These are phyloP conservation scores for Hemaris fuciformis DNA, from an alignment of 2,888 invertebrate genomes.

Conservation along the genomic window DNA sequence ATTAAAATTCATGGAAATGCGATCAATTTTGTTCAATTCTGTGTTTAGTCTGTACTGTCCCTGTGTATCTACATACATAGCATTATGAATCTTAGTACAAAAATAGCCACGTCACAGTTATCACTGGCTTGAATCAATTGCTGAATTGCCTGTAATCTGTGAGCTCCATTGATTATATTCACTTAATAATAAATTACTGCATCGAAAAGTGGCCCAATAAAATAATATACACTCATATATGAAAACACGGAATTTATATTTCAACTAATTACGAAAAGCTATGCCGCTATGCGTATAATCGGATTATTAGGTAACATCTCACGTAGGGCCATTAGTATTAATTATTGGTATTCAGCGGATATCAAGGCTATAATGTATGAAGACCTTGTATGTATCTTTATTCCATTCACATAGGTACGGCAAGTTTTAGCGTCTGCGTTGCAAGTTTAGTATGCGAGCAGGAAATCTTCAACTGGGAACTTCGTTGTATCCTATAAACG, in stretches of 20 bases:
- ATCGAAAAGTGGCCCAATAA: too few species aligned
- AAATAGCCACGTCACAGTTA: too few species aligned
- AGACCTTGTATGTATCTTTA: background rate
- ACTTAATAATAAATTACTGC: too few species aligned
- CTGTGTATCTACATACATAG: too few species aligned
- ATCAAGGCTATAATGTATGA: background rate
- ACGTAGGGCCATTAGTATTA: slow-evolving; percentile 11
- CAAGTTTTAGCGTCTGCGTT: background rate
- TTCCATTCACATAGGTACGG: background rate
- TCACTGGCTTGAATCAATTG: too few species aligned
- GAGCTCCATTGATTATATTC: too few species aligned
- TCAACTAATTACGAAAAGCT: background rate
- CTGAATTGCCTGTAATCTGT: too few species aligned
- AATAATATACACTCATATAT: background rate
- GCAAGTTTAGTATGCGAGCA: background rate
- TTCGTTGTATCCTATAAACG: slow-evolving; percentile 1
- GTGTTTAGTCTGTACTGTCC: too few species aligned
- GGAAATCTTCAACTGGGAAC: slow-evolving; percentile 5
- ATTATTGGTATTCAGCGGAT: slow-evolving; percentile 9
- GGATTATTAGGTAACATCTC: slow-evolving; percentile 25
- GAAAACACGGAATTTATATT: background rate
- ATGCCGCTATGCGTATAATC: background rate
- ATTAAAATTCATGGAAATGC: too few species aligned
- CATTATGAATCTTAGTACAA: too few species aligned
- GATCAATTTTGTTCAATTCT: too few species aligned